Evolutionary conservation across 2,113 vertebrate genomes (phyloP).

Genomic region (Chaetops frenatus): DNA sequence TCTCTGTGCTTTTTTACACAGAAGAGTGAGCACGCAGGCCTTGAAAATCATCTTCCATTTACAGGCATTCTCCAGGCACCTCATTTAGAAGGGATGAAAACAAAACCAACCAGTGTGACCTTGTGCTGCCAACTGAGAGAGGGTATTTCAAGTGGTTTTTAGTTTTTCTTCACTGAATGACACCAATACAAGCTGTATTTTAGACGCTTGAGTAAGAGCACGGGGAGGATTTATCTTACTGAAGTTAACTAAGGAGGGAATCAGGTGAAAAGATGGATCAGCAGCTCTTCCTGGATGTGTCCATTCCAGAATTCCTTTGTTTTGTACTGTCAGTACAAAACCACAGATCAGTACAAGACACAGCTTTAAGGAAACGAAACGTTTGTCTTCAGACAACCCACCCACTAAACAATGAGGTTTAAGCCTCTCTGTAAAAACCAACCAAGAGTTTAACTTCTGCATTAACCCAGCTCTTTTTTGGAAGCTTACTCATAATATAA

Average conservation of each 20-base stretch:
- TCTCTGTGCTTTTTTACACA: background rate
- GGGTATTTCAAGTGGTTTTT: background rate
- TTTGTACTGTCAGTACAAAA: background rate
- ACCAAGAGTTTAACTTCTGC: background rate
- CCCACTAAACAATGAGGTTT: fast-evolving
- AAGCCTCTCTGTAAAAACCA: background rate
- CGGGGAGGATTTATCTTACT: background rate
- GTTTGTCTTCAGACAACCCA: background rate
- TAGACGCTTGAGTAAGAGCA: background rate
- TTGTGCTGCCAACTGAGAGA: background rate
- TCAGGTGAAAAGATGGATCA: background rate
- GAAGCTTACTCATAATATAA: fast-evolving
- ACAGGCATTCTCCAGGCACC: slow-evolving; percentile 23
- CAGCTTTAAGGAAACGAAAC: background rate
- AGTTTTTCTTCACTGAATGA: background rate
- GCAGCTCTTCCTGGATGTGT: background rate
- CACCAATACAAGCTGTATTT: background rate
- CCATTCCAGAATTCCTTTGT: background rate
- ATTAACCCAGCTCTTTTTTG: background rate
- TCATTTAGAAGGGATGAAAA: slow-evolving; percentile 22
- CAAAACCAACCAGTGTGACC: background rate
- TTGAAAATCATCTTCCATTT: slow-evolving; percentile 16
- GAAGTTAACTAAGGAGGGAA: background rate
- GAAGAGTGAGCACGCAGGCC: background rate
- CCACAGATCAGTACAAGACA: background rate